Evolutionary conservation across 1,140 invertebrate genomes (phyloP), one percentile per base, ranked within the genome.

Genomic region (Brachionus rubens): DNA sequence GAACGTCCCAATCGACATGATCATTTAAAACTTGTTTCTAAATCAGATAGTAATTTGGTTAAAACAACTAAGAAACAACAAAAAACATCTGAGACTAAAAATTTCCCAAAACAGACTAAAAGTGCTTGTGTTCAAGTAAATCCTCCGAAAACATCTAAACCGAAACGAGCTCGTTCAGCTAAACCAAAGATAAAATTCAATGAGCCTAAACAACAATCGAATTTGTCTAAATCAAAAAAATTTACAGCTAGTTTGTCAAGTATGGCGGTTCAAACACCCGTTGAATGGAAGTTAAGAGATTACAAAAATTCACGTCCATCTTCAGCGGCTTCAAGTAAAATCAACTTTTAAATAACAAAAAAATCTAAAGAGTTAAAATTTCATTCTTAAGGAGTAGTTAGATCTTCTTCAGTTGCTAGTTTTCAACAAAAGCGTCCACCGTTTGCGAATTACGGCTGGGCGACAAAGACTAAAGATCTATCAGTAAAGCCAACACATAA

Each of bases 381-480:
- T 36, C n/a, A 28, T 9, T 19, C 16, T 36, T 2, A 36, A 59
- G 30, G 16, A 50, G 21, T 70, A 47, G 26, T 21, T 10, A 2
- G 68, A 7, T 72, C 68, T 28, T 50, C 46, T 33, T 72, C 68
- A 50, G 16, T 72, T 5, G 28, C 14, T 19, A 40, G 21, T 54
- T 72, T 72, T 48, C 30, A 72, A 26, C 43, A 19, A 24, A 72
- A 54, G 16, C 68, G 68, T 12, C 68, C 68, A 14, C 68, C 68
- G 10, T 72, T 72, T 72, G 68, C 68, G 1, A 72, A 72, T 40
- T 72, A 72, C 33, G 68, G 68, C 14, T 72, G 68, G 68, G 68
- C 68, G 7, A 41, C 43, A 2, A 47, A 48, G 14, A 72, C 68
- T 12, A 72, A 48, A 50, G 68, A 72, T 50, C 19, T 72, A 26